phyloP scores from a whole-genome alignment of 2,113 vertebrate species.

The Xenotilapia leptura region DNA sequence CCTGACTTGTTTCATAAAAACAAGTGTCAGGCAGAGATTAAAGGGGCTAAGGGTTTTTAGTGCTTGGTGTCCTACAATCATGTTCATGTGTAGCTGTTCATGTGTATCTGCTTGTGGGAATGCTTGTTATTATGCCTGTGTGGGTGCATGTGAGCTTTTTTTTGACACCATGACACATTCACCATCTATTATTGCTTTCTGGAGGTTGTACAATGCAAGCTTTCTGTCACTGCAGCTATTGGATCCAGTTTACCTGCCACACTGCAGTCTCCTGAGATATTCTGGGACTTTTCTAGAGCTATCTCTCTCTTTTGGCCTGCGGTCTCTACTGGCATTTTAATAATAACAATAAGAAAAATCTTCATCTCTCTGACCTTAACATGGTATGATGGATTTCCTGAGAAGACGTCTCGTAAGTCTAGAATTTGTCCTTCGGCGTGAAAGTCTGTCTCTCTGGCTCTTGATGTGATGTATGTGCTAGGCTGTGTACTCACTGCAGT shows the following conservation, averaged over 20 bases:
- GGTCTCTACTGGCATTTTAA: neutral
- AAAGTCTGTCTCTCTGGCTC: neutral
- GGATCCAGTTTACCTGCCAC: neutral
- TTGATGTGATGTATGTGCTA: neutral
- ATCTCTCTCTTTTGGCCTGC: neutral
- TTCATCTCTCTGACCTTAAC: neutral
- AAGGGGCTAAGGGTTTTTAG: neutral
- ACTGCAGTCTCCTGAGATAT: neutral
- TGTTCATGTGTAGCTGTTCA: neutral
- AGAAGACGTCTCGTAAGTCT: neutral
- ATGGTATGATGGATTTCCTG: neutral
- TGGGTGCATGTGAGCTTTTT: neutral
- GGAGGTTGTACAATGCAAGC: neutral
- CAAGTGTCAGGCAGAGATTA: neutral
- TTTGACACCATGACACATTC: neutral
- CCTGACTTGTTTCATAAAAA: neutral
- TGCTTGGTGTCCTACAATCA: neutral
- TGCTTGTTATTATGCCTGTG: neutral
- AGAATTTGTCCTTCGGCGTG: neutral
- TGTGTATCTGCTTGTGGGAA: neutral
- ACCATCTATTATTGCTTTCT: neutral
- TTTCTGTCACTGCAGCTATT: neutral
- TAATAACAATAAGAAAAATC: neutral
- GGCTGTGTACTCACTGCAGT: neutral
- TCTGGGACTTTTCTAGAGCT: neutral